Percentiles rank a stretch among this genome's conserved stretches.
Evolutionary conservation across 2,888 invertebrate species (phyloP).

Genomic region (Coenonympha glycerion): DNA sequence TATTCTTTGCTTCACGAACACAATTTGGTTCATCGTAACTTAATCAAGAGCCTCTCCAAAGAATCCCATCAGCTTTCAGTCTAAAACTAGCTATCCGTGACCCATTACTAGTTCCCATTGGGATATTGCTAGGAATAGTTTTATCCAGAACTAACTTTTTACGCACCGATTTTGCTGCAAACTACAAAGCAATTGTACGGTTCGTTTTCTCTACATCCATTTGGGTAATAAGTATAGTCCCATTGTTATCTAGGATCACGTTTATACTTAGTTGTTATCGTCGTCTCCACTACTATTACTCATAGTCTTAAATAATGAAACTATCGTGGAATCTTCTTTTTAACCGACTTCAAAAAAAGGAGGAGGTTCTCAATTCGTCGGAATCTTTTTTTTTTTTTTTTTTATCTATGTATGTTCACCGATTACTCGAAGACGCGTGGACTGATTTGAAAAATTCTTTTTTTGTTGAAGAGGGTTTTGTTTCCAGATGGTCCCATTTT

Average conservation of each 20-base stretch:
- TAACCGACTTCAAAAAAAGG: no score
- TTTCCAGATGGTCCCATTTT: no score
- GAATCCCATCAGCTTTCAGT: background rate
- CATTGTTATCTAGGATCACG: conserved; percentile 15
- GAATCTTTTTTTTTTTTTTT: no score
- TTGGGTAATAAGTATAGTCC: conserved; percentile 11
- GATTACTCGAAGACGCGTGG: no score
- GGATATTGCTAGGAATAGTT: conserved; percentile 29
- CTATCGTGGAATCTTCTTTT: no score
- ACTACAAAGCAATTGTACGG: conserved; percentile 20
- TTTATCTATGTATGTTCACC: no score
- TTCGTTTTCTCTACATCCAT: conserved; percentile 24
- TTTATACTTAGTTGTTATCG: background rate
- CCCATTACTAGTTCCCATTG: conserved; percentile 21
- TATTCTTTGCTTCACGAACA: no score
- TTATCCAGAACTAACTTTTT: conserved; percentile 30
- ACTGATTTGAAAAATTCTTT: no score
- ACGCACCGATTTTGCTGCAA: conserved; percentile 22
- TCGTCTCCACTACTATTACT: background rate
- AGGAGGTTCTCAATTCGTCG: no score
- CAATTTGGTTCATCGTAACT: background rate
- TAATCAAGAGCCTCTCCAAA: background rate
- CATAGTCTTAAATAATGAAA: no score
- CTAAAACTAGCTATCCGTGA: conserved; percentile 36
- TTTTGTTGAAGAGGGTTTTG: no score